Evolutionary conservation across 2,888 invertebrate species (phyloP), one percentile per base, ranked within the genome.

Genomic region (Drosophila austrosaltans): DNA sequence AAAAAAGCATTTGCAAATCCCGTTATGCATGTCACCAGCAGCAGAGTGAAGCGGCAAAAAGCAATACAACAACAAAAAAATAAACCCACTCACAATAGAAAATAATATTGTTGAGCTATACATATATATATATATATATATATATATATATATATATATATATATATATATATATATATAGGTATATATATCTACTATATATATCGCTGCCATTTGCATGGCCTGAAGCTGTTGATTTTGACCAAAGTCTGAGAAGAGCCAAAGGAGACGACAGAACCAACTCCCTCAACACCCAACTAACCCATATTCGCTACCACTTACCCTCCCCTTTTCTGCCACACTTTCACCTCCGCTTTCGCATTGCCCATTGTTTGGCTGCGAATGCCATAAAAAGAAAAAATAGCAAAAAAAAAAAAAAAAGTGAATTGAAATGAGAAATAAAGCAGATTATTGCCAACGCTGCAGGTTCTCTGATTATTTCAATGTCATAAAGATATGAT

Each of bases 11-110:
- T 65, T 44, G 61, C 65, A 74, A 82, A 85, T 85, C 86, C 72
- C 56, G 76, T 82, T 85, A 77, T 85, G 76, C 77, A 77, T 82
- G 85, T 76, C 76, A 75, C 77, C 70, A 72, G n/a, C 66, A 66
- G 63, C 66, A 48, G 57, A 16, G 36, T 6, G 60, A 58, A 48
- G 54, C 30, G 25, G 53, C 72, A 59, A 53, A 20, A 32, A 56
- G 48, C 57, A 57, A 32, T 57, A 20, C 53, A 22, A 8, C 10
- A 40, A 57, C 20, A 74, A 44, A 32, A 53, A 66, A 30, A 6
- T 5, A 5, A 30, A 30, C 30, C 36, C 56, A 53, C 42, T 48
- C 22, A 58, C 39, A 66, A 58, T 65, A 63, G 64, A 67, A 64
- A 72, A 65, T 66, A 79, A 76, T 66, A 62, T 69, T 59, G 58